Evolutionary conservation across 1,140 invertebrate species (phyloP), one percentile per base, ranked within the genome.

Genomic region (Pseudomyrmex concolor): DNA sequence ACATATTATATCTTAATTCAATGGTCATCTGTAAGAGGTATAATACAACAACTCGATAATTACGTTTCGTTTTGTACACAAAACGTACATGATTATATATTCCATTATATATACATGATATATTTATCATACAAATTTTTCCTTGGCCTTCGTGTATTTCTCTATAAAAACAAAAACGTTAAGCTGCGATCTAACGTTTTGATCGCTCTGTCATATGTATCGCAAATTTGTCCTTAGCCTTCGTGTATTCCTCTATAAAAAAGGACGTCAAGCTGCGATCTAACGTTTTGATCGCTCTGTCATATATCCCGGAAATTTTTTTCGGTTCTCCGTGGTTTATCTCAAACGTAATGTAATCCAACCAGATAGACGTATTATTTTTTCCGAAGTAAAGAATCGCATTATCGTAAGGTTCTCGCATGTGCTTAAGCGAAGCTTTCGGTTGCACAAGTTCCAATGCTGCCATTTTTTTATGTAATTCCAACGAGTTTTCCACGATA

Each of bases 261-360:
- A 89, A 25, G 3, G 94, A 91, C 3, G 90, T 88, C 17, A 93
- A 85, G 15, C 51, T 59, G 2, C 90, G 67, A 54, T 94, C 84
- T 50, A 96, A 90, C 13, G 89, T 93, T 85, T 94, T 94, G 2
- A 95, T 89, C 50, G 95, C 95, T 89, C 94, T 93, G 48, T 88
- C 91, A 64, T 95, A 93, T 17, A 96, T 86, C 0, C 89, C 84
- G 2, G 93, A 91, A 51, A 94, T 90, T 74, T 91, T 93, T 12
- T 91, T 90, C 0, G 93, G 85, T 57, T 95, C 92, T 1, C 95
- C 95, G 54, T 92, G 83, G 62, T 94, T 94, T 86, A 94, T 91
- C 92, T 96, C 95, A 86, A 96, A 95, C 25, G 91, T 92, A 15
- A 96, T 94, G 81, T 95, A 95, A 83, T 95, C 93, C 60, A 96